Percentiles rank a stretch among this genome's conserved stretches.
These are phyloP conservation scores for Paracanthobrama guichenoti DNA, from an alignment of 2,113 vertebrate genomes.

Conservation along the genomic window DNA sequence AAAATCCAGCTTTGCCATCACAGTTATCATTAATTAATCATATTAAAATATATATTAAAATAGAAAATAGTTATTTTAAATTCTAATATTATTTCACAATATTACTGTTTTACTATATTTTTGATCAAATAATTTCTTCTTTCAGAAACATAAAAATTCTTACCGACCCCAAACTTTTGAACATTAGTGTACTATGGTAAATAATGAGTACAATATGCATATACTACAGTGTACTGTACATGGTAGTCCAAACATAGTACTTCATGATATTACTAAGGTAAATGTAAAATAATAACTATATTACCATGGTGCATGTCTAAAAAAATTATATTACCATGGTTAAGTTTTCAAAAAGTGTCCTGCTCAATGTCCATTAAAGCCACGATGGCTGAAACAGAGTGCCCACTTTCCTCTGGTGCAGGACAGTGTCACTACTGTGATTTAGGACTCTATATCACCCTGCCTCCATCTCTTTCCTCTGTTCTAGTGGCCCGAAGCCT, in stretches of 20 bases:
- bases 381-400: background rate
- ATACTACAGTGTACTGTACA: background rate
- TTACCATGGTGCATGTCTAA: background rate
- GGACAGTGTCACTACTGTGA: background rate
- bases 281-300: background rate
- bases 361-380: background rate
- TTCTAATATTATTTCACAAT: background rate
- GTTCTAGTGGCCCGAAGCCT: background rate
- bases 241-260: background rate
- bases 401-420: background rate
- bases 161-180: background rate
- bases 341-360: background rate
- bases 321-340: background rate
- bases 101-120: background rate
- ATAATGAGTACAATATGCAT: background rate
- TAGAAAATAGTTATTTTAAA: too few relatives aligned
- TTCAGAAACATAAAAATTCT: background rate
- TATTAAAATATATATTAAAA: background rate
- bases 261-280: background rate
- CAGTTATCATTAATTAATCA: too few relatives aligned
- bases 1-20: background rate
- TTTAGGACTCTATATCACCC: conserved; percentile 15
- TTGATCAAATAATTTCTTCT: background rate
- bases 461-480: conserved; percentile 3
- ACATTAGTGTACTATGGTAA: background rate